Percentiles rank a stretch among this genome's conserved stretches.
Conservation (phyloP, 2,797 vertebrate species). For the Darevskia mixta region DNA sequence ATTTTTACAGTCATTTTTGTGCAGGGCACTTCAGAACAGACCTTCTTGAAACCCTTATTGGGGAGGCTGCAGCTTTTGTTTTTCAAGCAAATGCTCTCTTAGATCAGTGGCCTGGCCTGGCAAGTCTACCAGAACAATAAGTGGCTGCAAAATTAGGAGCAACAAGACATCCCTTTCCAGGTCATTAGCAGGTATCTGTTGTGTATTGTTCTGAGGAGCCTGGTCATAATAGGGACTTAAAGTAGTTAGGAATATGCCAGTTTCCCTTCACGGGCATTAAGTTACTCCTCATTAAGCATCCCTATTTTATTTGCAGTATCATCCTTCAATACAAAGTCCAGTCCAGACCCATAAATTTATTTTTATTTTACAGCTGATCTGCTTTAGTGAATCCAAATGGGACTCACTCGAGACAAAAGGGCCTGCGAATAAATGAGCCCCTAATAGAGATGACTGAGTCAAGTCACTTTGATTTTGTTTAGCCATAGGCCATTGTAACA, state of each 20-base stretch:
- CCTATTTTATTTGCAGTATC: slow-evolving; percentile 65
- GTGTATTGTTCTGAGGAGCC: slow-evolving; percentile 61
- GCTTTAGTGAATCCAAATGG: slow-evolving; percentile 74
- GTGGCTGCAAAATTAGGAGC: slow-evolving; percentile 54
- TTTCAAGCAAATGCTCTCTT: slow-evolving; percentile 13
- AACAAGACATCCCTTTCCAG: slow-evolving; percentile 46
- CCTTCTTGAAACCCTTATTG: slow-evolving; percentile 2
- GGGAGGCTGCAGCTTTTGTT: not conserved
- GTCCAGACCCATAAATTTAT: slow-evolving; percentile 71
- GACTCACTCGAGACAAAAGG: slow-evolving; percentile 73
- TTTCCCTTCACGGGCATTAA: slow-evolving; percentile 33
- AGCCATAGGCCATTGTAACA: not conserved
- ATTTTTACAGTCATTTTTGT: not conserved
- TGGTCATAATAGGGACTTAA: slow-evolving; percentile 49
- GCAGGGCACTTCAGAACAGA: not conserved
- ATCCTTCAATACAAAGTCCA: slow-evolving; percentile 66
- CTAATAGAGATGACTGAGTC: slow-evolving; percentile 63
- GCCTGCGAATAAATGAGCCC: slow-evolving; percentile 63
- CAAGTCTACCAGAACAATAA: slow-evolving; percentile 36
- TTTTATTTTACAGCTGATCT: slow-evolving; percentile 77
- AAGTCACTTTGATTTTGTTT: slow-evolving; percentile 51
- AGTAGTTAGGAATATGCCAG: slow-evolving; percentile 57
- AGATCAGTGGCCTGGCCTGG: not conserved
- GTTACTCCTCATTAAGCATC: slow-evolving; percentile 46
- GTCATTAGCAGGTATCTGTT: slow-evolving; percentile 67